Conservation (phyloP, 2,113 vertebrate genomes). For the Menura novaehollandiae region DNA sequence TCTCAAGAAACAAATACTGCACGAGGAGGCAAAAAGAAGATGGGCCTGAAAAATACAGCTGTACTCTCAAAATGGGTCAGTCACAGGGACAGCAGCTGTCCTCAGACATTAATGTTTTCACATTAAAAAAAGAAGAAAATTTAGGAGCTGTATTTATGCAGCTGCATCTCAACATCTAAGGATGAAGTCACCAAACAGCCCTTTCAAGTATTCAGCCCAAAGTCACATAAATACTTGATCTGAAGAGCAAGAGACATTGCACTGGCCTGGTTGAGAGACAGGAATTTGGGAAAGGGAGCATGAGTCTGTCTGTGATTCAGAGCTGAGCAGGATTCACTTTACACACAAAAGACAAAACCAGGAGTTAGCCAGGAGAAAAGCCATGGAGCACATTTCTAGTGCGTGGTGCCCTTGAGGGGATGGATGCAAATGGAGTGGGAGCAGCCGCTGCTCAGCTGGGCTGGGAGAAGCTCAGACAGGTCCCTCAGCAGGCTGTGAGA, state of each 20-base stretch:
- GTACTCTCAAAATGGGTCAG: neutral
- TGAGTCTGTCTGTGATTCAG: neutral
- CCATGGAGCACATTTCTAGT: neutral
- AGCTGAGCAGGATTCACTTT: neutral
- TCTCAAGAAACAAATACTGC: neutral
- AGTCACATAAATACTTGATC: neutral
- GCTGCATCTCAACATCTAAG: neutral
- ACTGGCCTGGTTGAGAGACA: neutral
- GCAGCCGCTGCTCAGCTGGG: neutral
- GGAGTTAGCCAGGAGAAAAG: neutral
- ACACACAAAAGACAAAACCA: neutral
- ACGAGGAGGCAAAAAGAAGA: neutral
- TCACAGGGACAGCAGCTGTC: neutral
- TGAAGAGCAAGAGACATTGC: neutral
- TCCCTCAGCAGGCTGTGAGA: neutral
- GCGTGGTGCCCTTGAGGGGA: neutral
- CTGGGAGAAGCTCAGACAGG: neutral
- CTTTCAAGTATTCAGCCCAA: neutral
- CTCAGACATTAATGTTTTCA: neutral
- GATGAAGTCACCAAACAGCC: neutral
- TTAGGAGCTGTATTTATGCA: neutral
- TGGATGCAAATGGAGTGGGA: fast-evolving
- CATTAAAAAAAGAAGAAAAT: neutral
- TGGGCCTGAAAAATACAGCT: neutral
- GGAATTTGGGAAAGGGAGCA: neutral